phyloP scores from a whole-genome alignment of 2,113 vertebrate genomes.

The Cacatua alba region DNA sequence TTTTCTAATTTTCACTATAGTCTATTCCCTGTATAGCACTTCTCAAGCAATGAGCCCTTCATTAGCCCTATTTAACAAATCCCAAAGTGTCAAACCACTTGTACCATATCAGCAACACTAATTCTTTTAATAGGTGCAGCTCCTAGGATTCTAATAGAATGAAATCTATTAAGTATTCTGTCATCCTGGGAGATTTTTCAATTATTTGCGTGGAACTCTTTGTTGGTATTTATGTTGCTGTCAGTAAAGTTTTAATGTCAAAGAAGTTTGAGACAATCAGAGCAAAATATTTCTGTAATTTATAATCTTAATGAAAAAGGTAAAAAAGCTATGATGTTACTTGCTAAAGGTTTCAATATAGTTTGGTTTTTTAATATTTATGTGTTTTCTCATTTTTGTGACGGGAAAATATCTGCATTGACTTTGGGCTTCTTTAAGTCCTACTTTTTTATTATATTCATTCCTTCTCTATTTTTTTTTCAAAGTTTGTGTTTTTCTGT shows the following conservation, averaged over 20 bases:
- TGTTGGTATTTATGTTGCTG: not conserved
- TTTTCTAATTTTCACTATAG: not conserved
- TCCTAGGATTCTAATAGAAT: not conserved
- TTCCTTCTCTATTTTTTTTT: not conserved
- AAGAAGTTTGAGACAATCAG: not conserved
- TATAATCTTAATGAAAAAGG: not conserved
- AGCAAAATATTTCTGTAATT: not conserved
- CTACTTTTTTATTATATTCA: not conserved
- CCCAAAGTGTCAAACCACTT: not conserved
- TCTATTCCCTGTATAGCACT: not conserved
- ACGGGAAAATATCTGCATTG: not conserved
- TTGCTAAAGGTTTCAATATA: not conserved
- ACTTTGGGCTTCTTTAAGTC: not conserved
- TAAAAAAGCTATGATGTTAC: not conserved
- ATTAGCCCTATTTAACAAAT: conserved; percentile 50
- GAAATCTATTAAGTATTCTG: not conserved
- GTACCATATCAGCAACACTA: not conserved
- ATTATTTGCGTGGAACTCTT: not conserved
- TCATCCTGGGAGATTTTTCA: not conserved
- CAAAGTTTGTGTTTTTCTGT: not conserved
- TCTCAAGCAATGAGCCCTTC: conserved; percentile 30
- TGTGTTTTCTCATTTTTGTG: not conserved
- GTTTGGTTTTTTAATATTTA: not conserved
- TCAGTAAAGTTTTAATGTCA: not conserved
- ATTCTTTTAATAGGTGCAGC: not conserved